Evolutionary conservation across 2,113 vertebrate genomes (phyloP).

Genomic region (Hydropotes inermis): DNA sequence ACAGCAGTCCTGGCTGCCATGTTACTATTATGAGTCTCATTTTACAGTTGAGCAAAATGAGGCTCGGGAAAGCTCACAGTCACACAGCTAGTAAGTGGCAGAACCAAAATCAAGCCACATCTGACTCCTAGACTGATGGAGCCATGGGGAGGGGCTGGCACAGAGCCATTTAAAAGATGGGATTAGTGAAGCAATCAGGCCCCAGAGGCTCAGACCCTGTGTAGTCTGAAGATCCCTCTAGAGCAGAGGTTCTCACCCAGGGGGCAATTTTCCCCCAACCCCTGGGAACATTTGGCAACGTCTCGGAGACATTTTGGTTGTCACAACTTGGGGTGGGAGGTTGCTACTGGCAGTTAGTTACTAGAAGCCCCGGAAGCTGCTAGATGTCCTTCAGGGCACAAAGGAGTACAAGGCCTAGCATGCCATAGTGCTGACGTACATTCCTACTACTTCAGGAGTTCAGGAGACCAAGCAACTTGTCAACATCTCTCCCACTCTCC

Average conservation of each 20-base stretch:
- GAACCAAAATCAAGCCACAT: neutral
- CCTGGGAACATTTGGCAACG: neutral
- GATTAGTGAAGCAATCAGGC: neutral
- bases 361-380: neutral
- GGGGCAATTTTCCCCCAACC: neutral
- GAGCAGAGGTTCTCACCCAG: neutral
- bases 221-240: neutral
- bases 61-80: neutral
- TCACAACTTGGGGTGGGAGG: neutral
- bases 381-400: neutral
- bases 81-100: neutral
- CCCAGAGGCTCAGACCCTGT: neutral
- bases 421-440: neutral
- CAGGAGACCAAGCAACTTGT: neutral
- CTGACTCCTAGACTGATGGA: neutral
- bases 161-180: neutral
- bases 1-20: neutral
- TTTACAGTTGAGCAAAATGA: neutral
- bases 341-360: neutral
- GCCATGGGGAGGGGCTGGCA: neutral
- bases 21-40: neutral
- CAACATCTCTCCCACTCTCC: neutral
- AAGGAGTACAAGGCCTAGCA: neutral
- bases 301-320: neutral
- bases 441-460: neutral